phyloP scores from a whole-genome alignment of 2,888 invertebrate genomes.

The Xiphydria camelus region DNA sequence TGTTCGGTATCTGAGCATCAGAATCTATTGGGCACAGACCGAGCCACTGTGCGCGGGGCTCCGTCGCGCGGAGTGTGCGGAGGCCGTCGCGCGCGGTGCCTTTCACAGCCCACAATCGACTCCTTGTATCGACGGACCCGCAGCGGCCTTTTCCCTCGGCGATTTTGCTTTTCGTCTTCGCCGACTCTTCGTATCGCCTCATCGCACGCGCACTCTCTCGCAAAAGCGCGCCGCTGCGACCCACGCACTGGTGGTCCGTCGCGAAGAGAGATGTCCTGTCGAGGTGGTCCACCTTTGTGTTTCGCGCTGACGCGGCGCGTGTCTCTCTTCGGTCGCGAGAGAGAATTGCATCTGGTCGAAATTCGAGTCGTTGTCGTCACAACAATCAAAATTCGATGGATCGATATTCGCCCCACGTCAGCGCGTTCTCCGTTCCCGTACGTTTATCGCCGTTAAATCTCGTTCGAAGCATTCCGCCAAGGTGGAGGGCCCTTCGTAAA shows the following conservation, averaged over 20 bases:
- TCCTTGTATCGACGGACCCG: constrained; percentile 54
- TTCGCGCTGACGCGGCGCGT: no score
- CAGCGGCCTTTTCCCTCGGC: constrained; percentile 16
- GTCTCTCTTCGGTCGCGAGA: no score
- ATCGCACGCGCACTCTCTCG: constrained; percentile 41
- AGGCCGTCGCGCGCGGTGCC: constrained; percentile 38
- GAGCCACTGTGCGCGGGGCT: constrained; percentile 43
- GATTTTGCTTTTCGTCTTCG: constrained; percentile 49
- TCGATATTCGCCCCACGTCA: no score
- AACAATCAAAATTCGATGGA: no score
- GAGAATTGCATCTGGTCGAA: no score
- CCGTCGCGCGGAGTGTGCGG: constrained; percentile 23
- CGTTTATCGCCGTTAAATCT: no score
- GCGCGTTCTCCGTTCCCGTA: no score
- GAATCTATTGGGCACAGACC: constrained; percentile 54
- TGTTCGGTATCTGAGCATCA: constrained; percentile 49
- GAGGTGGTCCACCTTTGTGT: no score
- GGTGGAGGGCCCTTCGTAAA: no score
- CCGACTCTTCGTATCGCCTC: constrained; percentile 49
- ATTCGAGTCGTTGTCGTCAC: no score
- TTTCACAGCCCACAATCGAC: constrained; percentile 53
- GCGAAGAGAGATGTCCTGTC: background rate
- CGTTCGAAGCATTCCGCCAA: no score
- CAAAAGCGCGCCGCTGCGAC: constrained; percentile 21
- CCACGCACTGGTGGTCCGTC: background rate